These are phyloP conservation scores for Dolichallabes microphthalmus DNA, from an alignment of 2,113 vertebrate genomes.

Conservation along the genomic window DNA sequence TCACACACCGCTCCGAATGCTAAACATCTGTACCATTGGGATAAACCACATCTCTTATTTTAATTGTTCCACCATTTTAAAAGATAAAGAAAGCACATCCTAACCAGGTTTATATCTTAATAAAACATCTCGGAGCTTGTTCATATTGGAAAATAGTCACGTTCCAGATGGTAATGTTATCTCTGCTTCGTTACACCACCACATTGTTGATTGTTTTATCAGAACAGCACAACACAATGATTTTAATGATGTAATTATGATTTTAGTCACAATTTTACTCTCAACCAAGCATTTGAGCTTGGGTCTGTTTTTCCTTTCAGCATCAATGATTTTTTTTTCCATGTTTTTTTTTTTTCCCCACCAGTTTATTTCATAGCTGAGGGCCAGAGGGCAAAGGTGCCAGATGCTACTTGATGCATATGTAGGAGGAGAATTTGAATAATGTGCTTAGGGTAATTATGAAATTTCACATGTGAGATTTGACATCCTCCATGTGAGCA, in stretches of 20 bases:
- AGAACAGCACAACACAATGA: neutral
- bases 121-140: neutral
- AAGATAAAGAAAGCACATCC: neutral
- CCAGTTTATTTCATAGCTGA: neutral
- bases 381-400: conserved; percentile 17
- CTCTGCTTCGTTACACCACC: neutral
- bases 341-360: too few species aligned
- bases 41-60: neutral
- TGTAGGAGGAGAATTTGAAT: conserved; percentile 17
- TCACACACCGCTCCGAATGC: neutral
- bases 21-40: neutral
- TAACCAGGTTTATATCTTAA: neutral
- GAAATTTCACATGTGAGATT: conserved; percentile 1
- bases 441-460: conserved; percentile 21
- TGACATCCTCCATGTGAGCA: conserved; percentile 5
- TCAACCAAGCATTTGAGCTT: neutral
- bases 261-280: neutral
- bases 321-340: neutral
- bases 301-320: neutral
- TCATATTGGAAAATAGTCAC: neutral
- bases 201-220: neutral
- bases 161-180: neutral
- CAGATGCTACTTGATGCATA: conserved; percentile 27
- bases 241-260: neutral
- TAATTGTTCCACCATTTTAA: neutral